Conservation (phyloP, 2,113 vertebrate species). For the Marcusenius ussheri region DNA sequence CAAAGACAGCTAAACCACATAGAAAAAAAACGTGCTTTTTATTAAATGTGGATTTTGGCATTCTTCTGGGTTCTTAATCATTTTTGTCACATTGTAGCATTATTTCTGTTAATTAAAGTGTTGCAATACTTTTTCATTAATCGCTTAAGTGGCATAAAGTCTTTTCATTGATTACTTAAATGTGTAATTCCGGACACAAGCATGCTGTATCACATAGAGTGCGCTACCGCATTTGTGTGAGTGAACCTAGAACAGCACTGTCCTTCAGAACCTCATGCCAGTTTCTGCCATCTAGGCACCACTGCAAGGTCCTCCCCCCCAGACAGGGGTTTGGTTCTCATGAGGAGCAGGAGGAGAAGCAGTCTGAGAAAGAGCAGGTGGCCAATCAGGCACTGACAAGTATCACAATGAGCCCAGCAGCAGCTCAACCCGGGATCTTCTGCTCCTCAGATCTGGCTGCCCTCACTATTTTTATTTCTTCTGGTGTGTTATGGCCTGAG, state of each 20-base stretch:
- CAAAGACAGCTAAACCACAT: neutral
- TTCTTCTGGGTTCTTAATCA: neutral
- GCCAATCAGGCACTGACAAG: neutral
- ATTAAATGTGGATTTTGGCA: neutral
- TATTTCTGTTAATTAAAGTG: neutral
- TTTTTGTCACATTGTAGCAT: neutral
- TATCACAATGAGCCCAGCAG: neutral
- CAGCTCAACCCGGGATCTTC: neutral
- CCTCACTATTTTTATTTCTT: neutral
- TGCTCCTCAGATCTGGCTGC: neutral
- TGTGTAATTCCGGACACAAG: neutral
- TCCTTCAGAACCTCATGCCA: neutral
- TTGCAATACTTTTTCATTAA: neutral
- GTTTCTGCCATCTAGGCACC: neutral
- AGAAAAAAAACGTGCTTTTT: neutral
- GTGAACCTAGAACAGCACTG: neutral
- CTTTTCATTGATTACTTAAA: neutral
- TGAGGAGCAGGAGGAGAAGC: neutral
- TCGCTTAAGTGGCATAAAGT: neutral
- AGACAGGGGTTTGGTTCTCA: neutral
- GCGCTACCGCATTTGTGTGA: neutral
- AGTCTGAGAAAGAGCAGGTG: neutral
- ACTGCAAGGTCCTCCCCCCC: neutral
- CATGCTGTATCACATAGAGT: neutral
- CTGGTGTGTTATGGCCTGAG: neutral